Evolutionary conservation across 2,797 vertebrate genomes (phyloP), one percentile per base, ranked within the genome.

Genomic region (Allobates femoralis): DNA sequence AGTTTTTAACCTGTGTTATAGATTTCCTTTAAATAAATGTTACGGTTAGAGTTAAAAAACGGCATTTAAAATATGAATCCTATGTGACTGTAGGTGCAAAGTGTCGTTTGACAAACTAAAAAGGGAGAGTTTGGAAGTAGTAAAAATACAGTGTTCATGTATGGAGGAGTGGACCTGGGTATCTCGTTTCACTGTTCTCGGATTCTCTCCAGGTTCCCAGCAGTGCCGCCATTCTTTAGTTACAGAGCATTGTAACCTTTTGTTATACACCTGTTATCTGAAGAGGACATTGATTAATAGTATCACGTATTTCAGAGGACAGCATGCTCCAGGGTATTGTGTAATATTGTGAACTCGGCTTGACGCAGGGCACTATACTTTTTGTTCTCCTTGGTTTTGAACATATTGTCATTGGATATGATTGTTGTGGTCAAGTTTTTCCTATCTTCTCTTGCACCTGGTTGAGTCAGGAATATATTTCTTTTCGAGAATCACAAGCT

Each of bases 401-500:
- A 77, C 75, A 56, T 3, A 32, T 77, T 77, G 75, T 56, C 32
- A 37, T 41, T 26, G 77, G 5, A 73, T 73, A 58, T 41, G 41
- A 73, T 58, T 71, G 30, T 34, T 37, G 21, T 73, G 66, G 66
- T 58, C 26, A 85, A 19, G 3, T 56, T 28, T 21, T 73, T 56
- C 76, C 2, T 79, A 62, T 85, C 32, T 85, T 37, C 46, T 60
- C 77, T n/a, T 73, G 77, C 84, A 80, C 66, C 30, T 62, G 77
- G 66, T 53, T 73, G 76, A 28, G 55, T 16, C 41, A 60, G 41
- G 34, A 73, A 60, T 58, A 58, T 32, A 62, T 85, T 46, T 79
- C 64, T 77, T 2, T 55, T 21, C 30, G 12, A 41, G 76, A 23
- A 79, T 60, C n/a, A 50, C 50, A 74, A 55, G 84, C 30, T 30